These are phyloP conservation scores for Zophobas morio DNA, from an alignment of 1,140 invertebrate genomes.

Conservation along the genomic window DNA sequence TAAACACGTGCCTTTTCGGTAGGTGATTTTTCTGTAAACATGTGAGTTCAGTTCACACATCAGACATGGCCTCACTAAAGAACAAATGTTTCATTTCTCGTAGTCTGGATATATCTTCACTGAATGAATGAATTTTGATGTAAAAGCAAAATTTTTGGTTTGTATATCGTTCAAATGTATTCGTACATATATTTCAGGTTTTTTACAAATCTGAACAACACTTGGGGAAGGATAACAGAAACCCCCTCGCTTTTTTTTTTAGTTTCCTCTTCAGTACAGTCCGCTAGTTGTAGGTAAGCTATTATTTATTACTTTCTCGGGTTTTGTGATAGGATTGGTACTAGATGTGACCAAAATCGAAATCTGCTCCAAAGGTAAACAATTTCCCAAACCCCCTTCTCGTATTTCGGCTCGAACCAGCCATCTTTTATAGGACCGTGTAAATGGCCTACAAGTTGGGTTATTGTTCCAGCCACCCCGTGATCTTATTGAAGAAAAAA, in stretches of 20 bases:
- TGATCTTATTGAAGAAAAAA: constrained; percentile 64
- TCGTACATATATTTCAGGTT: neutral
- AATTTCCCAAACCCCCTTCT: constrained; percentile 5
- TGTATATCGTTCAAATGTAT: neutral
- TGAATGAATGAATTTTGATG: neutral
- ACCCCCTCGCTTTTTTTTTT: constrained; percentile 12
- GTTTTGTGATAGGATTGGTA: neutral
- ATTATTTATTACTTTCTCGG: constrained; percentile 4
- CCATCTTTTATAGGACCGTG: constrained; percentile 60
- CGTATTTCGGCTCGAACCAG: constrained; percentile 55
- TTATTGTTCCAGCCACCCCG: constrained; percentile 66
- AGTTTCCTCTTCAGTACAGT: neutral
- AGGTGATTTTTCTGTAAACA: too few relatives aligned
- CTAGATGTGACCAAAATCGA: neutral
- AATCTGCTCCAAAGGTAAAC: neutral
- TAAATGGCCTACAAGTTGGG: constrained; percentile 62
- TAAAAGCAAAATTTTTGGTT: neutral
- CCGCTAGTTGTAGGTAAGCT: neutral
- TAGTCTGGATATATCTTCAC: neutral
- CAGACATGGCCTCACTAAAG: too few relatives aligned
- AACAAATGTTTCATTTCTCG: too few relatives aligned
- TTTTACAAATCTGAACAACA: neutral
- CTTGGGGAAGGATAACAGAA: neutral
- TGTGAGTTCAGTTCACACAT: too few relatives aligned
- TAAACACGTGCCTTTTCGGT: too few relatives aligned